Percentiles rank a stretch among this genome's conserved stretches.
Evolutionary conservation across 1,140 invertebrate species (phyloP).

Genomic region (Apis dorsata): DNA sequence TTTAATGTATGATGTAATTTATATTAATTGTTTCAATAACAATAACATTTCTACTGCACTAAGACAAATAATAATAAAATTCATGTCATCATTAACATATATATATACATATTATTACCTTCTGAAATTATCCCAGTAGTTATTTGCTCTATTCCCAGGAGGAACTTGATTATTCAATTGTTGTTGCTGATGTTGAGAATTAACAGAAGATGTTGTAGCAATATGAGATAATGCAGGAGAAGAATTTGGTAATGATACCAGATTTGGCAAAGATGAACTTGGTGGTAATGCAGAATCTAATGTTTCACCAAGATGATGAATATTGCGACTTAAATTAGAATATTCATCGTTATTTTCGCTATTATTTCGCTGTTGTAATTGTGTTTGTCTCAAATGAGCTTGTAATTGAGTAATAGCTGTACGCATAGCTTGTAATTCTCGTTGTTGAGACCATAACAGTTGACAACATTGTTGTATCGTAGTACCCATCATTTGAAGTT

Average conservation of each 20-base stretch:
- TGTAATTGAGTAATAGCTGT: slow-evolving; percentile 75
- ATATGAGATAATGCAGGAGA: slow-evolving; percentile 62
- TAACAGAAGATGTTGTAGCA: slow-evolving; percentile 52
- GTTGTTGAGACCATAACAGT: slow-evolving; percentile 82
- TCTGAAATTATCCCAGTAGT: slow-evolving; percentile 95
- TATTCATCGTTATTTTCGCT: slow-evolving; percentile 67
- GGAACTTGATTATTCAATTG: slow-evolving; percentile 92
- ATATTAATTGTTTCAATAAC: neutral
- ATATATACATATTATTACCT: slow-evolving; percentile 82
- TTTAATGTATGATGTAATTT: slow-evolving; percentile 4
- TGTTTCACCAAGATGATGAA: slow-evolving; percentile 65
- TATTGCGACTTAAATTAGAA: slow-evolving; percentile 68
- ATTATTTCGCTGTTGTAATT: slow-evolving; percentile 52
- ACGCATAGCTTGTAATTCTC: slow-evolving; percentile 81
- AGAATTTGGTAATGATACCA: slow-evolving; percentile 72
- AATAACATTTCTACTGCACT: slow-evolving; percentile 12
- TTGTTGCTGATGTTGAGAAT: slow-evolving; percentile 67
- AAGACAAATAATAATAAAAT: slow-evolving; percentile 16
- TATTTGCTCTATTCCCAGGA: slow-evolving; percentile 92
- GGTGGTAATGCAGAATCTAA: slow-evolving; percentile 70
- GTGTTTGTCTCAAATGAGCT: slow-evolving; percentile 67
- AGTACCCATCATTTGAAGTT: slow-evolving; percentile 82
- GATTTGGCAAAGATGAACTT: slow-evolving; percentile 73
- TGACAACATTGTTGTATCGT: slow-evolving; percentile 84
- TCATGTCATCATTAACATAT: neutral